Percentiles rank a stretch among this genome's conserved stretches.
phyloP scores from a whole-genome alignment of 2,113 vertebrate genomes.

The Psilopsiagon aurifrons region DNA sequence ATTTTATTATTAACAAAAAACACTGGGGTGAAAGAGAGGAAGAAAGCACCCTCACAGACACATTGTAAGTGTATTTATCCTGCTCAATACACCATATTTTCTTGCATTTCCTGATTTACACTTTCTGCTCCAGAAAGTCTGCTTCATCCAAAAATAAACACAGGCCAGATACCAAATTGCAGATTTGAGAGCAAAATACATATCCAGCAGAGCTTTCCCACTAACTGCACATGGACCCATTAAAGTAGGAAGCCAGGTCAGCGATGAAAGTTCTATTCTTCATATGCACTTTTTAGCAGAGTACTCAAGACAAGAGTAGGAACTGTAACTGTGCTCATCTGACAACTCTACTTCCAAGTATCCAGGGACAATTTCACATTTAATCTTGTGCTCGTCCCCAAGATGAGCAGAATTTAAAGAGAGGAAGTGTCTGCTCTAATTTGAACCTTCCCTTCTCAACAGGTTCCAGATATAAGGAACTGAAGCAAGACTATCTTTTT shows the following conservation, averaged over 20 bases:
- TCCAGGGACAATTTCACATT: background rate
- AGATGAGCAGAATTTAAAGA: background rate
- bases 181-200: background rate
- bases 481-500: background rate
- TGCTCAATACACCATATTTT: background rate
- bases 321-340: background rate
- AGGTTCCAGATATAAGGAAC: background rate
- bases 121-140: background rate
- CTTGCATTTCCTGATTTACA: constrained; percentile 26
- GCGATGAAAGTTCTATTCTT: background rate
- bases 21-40: background rate
- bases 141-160: constrained; percentile 31
- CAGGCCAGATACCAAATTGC: background rate
- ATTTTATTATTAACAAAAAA: constrained; percentile 13
- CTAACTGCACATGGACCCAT: background rate
- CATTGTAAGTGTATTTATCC: background rate
- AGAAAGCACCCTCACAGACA: background rate
- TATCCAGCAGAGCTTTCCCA: background rate
- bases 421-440: background rate
- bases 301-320: background rate
- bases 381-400: background rate
- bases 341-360: background rate
- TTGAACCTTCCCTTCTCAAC: background rate
- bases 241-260: constrained; percentile 4
- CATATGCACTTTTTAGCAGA: background rate